A percentile compares a stretch with the other conserved stretches of the same genome.
Conservation (phyloP, 1,140 invertebrate species). For the Vollenhovia emeryi region DNA sequence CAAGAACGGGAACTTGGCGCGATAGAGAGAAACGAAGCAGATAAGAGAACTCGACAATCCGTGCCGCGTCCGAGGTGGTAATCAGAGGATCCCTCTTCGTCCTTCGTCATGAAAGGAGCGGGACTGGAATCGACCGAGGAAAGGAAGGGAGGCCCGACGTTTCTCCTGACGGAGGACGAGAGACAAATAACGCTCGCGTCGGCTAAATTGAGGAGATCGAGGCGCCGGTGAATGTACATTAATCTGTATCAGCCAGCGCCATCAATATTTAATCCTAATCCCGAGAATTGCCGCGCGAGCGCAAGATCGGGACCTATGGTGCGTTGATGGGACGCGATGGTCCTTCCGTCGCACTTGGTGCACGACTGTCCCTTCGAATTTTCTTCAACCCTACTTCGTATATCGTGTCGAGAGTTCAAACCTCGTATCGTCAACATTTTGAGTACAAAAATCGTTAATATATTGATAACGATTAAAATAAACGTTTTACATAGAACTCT, state of each 20-base stretch:
- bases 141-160: slow-evolving; percentile 72
- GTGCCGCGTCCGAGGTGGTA: slow-evolving; percentile 65
- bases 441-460: background rate
- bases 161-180: slow-evolving; percentile 67
- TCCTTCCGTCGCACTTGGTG: background rate
- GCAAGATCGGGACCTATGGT: slow-evolving; percentile 6
- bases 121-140: slow-evolving; percentile 62
- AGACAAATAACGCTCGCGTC: slow-evolving; percentile 69
- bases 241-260: slow-evolving; percentile 77
- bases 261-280: slow-evolving; percentile 82
- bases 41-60: slow-evolving; percentile 71
- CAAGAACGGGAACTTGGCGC: slow-evolving; percentile 20
- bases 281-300: slow-evolving; percentile 68
- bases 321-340: slow-evolving; percentile 9
- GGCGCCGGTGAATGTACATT: slow-evolving; percentile 70
- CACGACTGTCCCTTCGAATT: slow-evolving; percentile 15
- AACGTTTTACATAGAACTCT: background rate
- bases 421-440: background rate
- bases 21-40: slow-evolving; percentile 69
- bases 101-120: slow-evolving; percentile 27
- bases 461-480: background rate
- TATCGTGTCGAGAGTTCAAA: background rate
- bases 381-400: background rate
- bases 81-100: slow-evolving; percentile 49
- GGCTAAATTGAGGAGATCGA: slow-evolving; percentile 56